Evolutionary conservation across 37 sponge, comb jelly and placozoan species (phyloP), one percentile per base, ranked within the genome.

Genomic region (Halichondria panicea): DNA sequence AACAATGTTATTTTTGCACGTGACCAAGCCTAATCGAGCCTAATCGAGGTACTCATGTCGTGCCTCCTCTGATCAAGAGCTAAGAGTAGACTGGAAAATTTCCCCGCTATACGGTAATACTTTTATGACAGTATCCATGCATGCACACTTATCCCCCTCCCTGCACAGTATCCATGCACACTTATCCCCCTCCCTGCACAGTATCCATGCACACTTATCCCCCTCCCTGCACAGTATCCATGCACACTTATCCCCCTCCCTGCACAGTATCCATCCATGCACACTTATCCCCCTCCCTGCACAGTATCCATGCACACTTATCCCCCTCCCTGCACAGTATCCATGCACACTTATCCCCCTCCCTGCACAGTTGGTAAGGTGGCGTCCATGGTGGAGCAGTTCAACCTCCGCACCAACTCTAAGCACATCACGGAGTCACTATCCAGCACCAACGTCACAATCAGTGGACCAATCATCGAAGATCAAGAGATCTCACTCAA

Each of bases 361-460:
- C 34, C 71, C 31, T n/a, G n/a, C n/a, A n/a, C n/a, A 13, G 12
- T 70, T 4, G 68, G 21, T 3, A 42, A 37, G 63, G 76, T 46
- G 48, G 64, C 36, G 27, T 38, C 43, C 1, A 62, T 60, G 76
- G 76, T 61, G 21, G 36, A 60, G 15, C 63, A 61, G 48, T 75
- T 62, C 30, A 61, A 45, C 46, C 39, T 40, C 0, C 43, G 40
- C 21, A 35, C 43, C 40, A 35, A 5, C 37, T 60, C 33, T 62
- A 22, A 70, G 71, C 46, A 41, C 3, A 36, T 15, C 3, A 43
- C 39, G 50, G 8, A 3, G 41, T 18, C 30, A 45, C 2, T 8
- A 25, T 7, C 38, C 44, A 32, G 38, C 39, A 18, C 32, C 24
- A 2, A 70, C 5, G 70, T 70, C 21, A 42, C 38, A 31, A 70